Percentiles rank a stretch among this genome's conserved stretches.
Conservation (phyloP, 2,888 invertebrate genomes). For the Nesidiocoris tenuis region DNA sequence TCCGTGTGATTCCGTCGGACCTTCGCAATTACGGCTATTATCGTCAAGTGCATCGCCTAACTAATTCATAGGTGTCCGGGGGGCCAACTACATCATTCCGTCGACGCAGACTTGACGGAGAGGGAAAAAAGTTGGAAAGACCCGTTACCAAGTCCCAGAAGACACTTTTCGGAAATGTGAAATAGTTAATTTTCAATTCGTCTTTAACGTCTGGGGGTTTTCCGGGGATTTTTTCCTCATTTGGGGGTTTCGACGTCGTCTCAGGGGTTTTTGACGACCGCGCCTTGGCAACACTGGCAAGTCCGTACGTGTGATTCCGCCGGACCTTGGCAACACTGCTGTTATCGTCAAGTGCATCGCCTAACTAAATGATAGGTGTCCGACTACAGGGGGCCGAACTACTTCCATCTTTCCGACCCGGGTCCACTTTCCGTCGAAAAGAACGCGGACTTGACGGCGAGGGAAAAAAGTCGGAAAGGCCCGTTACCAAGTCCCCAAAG, state of each 20-base stretch:
- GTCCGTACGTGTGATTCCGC: background rate
- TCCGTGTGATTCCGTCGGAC: background rate
- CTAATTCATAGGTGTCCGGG: background rate
- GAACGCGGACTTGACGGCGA: background rate
- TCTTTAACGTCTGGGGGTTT: too few species aligned
- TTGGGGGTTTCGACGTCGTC: too few species aligned
- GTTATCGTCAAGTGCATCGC: slow-evolving; percentile 4
- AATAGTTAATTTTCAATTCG: slow-evolving; percentile 46
- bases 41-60: slow-evolving; percentile 9
- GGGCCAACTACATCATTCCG: background rate
- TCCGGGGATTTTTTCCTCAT: too few species aligned
- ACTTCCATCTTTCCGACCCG: background rate
- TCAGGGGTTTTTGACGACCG: too few species aligned
- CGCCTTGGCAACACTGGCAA: too few species aligned
- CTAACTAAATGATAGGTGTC: slow-evolving; percentile 2
- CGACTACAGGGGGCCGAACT: background rate
- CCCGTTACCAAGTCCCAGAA: slow-evolving; percentile 15
- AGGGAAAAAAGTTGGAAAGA: slow-evolving; percentile 5
- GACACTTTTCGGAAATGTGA: slow-evolving; percentile 42
- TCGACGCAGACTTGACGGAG: background rate
- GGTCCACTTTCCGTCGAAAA: background rate
- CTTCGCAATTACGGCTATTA: background rate
- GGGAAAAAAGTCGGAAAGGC: slow-evolving; percentile 5
- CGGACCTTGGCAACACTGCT: background rate
- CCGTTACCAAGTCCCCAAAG: slow-evolving; percentile 16